Percentiles rank a stretch among this genome's conserved stretches.
These are phyloP conservation scores for Dorcus hopei DNA, from an alignment of 2,888 invertebrate genomes.

Conservation along the genomic window DNA sequence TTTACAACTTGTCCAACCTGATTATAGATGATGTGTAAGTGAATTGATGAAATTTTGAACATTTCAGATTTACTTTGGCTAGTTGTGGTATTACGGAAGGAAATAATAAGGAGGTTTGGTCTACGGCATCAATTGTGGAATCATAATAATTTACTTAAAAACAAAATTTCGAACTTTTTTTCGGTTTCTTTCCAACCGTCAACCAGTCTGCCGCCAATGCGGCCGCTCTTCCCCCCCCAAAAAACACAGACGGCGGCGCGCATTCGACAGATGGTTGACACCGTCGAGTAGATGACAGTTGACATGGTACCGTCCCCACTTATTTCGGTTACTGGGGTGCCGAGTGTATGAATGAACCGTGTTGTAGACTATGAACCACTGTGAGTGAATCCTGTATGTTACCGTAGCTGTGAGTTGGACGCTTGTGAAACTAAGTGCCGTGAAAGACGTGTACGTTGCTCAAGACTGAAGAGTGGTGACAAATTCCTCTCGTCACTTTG, in stretches of 20 bases:
- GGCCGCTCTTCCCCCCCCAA: no score
- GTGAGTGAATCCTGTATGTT: constrained; percentile 36
- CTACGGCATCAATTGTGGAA: constrained; percentile 45
- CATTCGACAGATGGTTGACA: constrained; percentile 3
- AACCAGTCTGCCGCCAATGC: no score
- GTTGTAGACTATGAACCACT: constrained; percentile 27
- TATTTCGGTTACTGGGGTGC: constrained; percentile 41
- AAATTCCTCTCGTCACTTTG: constrained; percentile 33
- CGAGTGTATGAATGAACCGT: constrained; percentile 36
- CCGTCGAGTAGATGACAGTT: constrained; percentile 23
- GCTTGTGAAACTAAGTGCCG: constrained; percentile 38
- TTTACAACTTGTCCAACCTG: no score
- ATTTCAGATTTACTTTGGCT: constrained; percentile 42
- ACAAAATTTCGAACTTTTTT: constrained; percentile 27
- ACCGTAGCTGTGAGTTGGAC: constrained; percentile 32
- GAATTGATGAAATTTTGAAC: constrained; percentile 10
- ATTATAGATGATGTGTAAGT: no score
- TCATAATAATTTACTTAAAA: constrained; percentile 33
- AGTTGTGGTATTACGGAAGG: constrained; percentile 39
- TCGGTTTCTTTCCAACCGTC: constrained; percentile 14
- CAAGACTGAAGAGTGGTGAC: constrained; percentile 43
- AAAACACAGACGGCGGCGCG: no score
- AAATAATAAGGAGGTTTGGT: constrained; percentile 42
- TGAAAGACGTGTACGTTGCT: constrained; percentile 32
- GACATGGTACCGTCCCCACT: constrained; percentile 41